Percentiles rank a stretch among this genome's conserved stretches.
phyloP scores from a whole-genome alignment of 2,888 invertebrate genomes.

The Sinodicranocentrus sp. region DNA sequence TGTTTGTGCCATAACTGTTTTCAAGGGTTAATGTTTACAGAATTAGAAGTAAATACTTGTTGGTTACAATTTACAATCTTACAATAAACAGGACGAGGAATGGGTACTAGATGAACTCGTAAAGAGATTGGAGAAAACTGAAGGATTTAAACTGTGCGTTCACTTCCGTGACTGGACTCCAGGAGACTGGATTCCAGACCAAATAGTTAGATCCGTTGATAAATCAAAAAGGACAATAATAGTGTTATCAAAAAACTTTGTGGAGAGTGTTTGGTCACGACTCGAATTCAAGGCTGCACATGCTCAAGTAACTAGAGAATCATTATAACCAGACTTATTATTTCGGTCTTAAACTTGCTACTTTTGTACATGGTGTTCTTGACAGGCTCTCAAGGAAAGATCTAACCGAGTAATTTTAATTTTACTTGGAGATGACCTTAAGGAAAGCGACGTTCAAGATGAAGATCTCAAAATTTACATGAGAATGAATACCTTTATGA shows the following conservation, averaged over 20 bases:
- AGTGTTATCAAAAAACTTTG: slow-evolving; percentile 85
- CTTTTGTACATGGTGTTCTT: too few relatives aligned
- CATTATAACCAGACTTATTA: too few relatives aligned
- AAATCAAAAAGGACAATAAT: slow-evolving; percentile 86
- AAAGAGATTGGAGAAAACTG: slow-evolving; percentile 83
- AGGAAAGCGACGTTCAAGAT: slow-evolving; percentile 82
- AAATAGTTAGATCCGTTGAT: slow-evolving; percentile 86
- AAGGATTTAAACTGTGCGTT: slow-evolving; percentile 85
- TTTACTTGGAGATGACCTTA: slow-evolving; percentile 85
- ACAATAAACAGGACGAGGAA: slow-evolving; percentile 85
- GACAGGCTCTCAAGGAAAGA: slow-evolving; percentile 84
- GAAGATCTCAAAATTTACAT: slow-evolving; percentile 86
- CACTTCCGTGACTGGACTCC: slow-evolving; percentile 87
- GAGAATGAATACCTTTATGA: slow-evolving; percentile 87
- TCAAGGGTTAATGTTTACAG: too few relatives aligned
- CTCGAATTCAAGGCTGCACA: slow-evolving; percentile 88
- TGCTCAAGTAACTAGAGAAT: slow-evolving; percentile 78
- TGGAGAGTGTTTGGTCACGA: slow-evolving; percentile 87
- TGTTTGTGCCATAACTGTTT: too few relatives aligned
- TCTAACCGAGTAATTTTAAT: slow-evolving; percentile 87
- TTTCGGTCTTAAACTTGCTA: too few relatives aligned
- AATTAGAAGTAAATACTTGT: too few relatives aligned
- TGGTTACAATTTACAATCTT: too few relatives aligned
- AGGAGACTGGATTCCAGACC: slow-evolving; percentile 83
- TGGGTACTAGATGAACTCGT: slow-evolving; percentile 84